Evolutionary conservation across 2,888 invertebrate species (phyloP), one percentile per base, ranked within the genome.

Genomic region (Plagodis dolabraria): DNA sequence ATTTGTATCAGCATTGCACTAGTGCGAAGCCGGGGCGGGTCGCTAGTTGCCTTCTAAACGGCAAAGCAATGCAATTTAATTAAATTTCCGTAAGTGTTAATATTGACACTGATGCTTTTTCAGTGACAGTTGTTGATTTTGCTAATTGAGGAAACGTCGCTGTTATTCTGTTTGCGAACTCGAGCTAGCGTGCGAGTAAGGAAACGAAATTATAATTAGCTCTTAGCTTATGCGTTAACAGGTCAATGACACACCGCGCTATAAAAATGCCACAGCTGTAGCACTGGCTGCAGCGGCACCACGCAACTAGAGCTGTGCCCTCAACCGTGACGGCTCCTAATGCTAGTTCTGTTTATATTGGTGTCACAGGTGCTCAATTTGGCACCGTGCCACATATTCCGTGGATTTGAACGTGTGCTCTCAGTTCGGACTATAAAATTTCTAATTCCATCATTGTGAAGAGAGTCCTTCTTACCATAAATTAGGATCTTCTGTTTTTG

Each of bases 151-250:
- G 69, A 73, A 71, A 65, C 54, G 62, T 65, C 63, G 46, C 40
- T 58, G n/a, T n/a, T 42, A n/a, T 59, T 53, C 40, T 59, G 67
- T 63, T 62, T 46, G 68, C 58, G 46, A 57, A 63, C 47, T 61
- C 47, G 47, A 59, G 51, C 67, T 67, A 67, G 65, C 65, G 59
- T 67, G 76, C 74, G 50, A 72, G 75, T 80, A 81, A 83, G 85
- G 85, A 88, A 86, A 83, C 77, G 40, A 72, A 77, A 80, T 85
- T 89, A 90, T 86, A 88, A 90, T 91, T 89, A 90, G 86, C 82
- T 77, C 80, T 78, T 73, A 82, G 71, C 82, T 80, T 80, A 85
- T 86, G 85, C 85, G 86, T 88, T 88, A 87, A 85, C 80, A 75
- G 91, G 89, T 89, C 91, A 91, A 87, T 90, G 91, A 91, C 91